Evolutionary conservation across 2,113 vertebrate species (phyloP).

Genomic region (Nannobrachium achirus): DNA sequence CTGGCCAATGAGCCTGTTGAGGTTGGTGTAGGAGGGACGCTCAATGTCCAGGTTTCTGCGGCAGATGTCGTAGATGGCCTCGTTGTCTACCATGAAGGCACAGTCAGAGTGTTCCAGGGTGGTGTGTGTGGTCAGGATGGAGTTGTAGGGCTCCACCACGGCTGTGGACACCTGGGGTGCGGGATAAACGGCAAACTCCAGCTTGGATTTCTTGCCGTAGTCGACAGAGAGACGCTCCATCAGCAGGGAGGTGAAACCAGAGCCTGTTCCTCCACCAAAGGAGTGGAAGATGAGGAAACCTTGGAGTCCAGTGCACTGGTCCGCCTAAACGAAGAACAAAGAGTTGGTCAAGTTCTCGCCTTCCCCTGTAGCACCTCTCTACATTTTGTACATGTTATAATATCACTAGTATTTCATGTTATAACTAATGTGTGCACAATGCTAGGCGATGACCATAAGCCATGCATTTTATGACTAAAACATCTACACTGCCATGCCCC

Average conservation of each 20-base stretch:
- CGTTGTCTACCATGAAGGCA: slow-evolving; percentile 85
- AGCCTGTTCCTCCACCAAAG: slow-evolving; percentile 82
- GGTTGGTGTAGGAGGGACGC: slow-evolving; percentile 85
- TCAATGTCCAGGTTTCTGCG: slow-evolving; percentile 85
- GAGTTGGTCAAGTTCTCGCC: too few relatives aligned
- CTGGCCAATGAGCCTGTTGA: slow-evolving; percentile 86
- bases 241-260: slow-evolving; percentile 83
- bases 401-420: too few relatives aligned
- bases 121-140: slow-evolving; percentile 84
- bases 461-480: too few relatives aligned
- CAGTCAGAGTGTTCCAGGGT: slow-evolving; percentile 84
- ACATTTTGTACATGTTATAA: too few relatives aligned
- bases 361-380: too few relatives aligned
- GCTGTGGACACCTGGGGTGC: slow-evolving; percentile 82
- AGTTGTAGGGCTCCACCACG: slow-evolving; percentile 89
- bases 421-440: too few relatives aligned
- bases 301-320: slow-evolving; percentile 82
- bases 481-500: too few relatives aligned
- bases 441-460: too few relatives aligned
- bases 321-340: slow-evolving; percentile 65
- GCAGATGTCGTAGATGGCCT: slow-evolving; percentile 85
- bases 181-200: slow-evolving; percentile 84
- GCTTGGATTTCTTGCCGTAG: slow-evolving; percentile 84
- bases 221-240: slow-evolving; percentile 84
- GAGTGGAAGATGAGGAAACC: slow-evolving; percentile 85